Conservation (phyloP, 2,113 vertebrate genomes). For the Lynx canadensis region DNA sequence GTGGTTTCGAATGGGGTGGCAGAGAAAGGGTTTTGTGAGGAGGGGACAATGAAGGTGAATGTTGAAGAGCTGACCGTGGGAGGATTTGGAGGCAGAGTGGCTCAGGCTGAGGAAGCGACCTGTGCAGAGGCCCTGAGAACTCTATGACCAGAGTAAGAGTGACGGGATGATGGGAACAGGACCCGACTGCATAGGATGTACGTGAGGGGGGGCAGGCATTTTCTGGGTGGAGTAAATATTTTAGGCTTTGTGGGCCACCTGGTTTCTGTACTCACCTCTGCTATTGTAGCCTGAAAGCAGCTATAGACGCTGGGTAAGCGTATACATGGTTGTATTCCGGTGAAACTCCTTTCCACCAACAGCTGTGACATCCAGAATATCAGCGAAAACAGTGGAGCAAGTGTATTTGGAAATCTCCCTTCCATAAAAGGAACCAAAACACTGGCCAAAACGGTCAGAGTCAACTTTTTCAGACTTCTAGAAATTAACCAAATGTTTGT, state of each 20-base stretch:
- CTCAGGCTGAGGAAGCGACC: not conserved
- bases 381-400: not conserved
- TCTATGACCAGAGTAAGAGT: too few species aligned
- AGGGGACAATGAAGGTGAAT: not conserved
- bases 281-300: not conserved
- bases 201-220: not conserved
- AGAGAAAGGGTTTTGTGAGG: not conserved
- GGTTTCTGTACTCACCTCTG: not conserved
- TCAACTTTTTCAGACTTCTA: not conserved
- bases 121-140: not conserved
- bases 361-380: not conserved
- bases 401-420: not conserved
- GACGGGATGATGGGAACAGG: not conserved
- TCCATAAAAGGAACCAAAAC: not conserved
- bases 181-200: not conserved
- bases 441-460: not conserved
- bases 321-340: not conserved
- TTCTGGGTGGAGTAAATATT: not conserved
- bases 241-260: not conserved
- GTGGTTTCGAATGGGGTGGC: not conserved
- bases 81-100: not conserved
- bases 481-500: not conserved
- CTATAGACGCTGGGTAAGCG: not conserved
- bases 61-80: not conserved
- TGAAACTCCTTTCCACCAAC: not conserved